Percentiles rank a stretch among this genome's conserved stretches.
Evolutionary conservation across 2,888 invertebrate genomes (phyloP).

Genomic region (Eristalis intricaria): DNA sequence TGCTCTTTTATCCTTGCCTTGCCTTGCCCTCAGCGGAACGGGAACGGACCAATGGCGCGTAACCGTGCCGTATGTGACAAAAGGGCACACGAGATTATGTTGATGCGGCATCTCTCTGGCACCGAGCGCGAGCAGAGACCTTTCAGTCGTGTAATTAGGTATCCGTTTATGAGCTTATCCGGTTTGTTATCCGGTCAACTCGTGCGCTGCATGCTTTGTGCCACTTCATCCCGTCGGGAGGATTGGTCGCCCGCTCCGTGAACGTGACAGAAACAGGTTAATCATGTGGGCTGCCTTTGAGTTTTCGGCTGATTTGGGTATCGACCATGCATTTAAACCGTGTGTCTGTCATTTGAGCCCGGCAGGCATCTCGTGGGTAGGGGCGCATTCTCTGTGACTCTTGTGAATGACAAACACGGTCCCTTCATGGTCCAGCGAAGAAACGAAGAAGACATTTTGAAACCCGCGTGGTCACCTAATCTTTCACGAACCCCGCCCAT

Average conservation of each 20-base stretch:
- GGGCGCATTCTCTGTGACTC: too few relatives aligned
- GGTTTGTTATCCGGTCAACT: not conserved
- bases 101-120: not conserved
- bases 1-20: conserved; percentile 10
- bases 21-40: not conserved
- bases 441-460: too few relatives aligned
- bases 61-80: not conserved
- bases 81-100: not conserved
- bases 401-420: too few relatives aligned
- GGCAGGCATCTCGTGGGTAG: not conserved
- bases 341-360: not conserved
- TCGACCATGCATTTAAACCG: not conserved
- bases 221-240: not conserved
- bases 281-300: not conserved
- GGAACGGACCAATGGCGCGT: not conserved
- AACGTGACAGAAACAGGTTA: not conserved
- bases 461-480: too few relatives aligned
- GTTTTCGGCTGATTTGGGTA: not conserved
- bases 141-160: not conserved
- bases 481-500: too few relatives aligned
- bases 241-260: not conserved
- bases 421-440: too few relatives aligned
- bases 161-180: not conserved
- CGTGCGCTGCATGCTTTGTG: not conserved
- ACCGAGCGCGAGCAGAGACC: not conserved